phyloP scores from a whole-genome alignment of 2,888 invertebrate species.

The Noctua fimbriata region DNA sequence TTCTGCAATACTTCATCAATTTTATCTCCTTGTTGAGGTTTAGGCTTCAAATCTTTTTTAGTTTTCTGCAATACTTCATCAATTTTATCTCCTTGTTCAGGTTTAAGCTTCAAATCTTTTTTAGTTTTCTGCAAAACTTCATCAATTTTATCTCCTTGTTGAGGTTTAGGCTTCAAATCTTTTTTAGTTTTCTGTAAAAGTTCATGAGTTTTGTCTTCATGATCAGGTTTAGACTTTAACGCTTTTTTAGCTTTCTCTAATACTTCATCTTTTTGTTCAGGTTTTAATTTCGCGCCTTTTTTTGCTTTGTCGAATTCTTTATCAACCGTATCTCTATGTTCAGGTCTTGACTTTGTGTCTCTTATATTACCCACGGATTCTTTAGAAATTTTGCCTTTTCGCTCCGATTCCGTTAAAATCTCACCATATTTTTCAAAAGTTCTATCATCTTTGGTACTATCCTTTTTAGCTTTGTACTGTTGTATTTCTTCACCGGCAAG shows the following conservation, averaged over 20 bases:
- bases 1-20: too few species aligned
- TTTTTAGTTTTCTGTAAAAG: neutral
- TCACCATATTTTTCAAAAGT: too few species aligned
- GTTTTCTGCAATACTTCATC: too few species aligned
- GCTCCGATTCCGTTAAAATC: neutral
- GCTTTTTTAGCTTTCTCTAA: neutral
- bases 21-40: too few species aligned
- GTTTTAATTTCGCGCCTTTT: neutral
- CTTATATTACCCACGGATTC: neutral
- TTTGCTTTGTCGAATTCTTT: too few species aligned
- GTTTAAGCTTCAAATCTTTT: constrained; percentile 15
- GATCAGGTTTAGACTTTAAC: constrained; percentile 6
- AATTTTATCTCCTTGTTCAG: too few species aligned
- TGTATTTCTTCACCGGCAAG: neutral
- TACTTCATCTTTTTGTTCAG: neutral
- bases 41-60: too few species aligned
- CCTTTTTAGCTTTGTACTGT: neutral
- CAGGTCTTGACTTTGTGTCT: too few species aligned
- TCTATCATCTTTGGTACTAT: neutral
- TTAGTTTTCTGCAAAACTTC: neutral
- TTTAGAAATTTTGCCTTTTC: neutral
- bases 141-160: constrained; percentile 22
- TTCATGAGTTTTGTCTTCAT: too few species aligned
- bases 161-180: constrained; percentile 12
- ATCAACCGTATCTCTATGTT: too few species aligned